These are phyloP conservation scores for Sarcophaga caerulescens DNA, from an alignment of 2,888 invertebrate genomes.

Conservation along the genomic window DNA sequence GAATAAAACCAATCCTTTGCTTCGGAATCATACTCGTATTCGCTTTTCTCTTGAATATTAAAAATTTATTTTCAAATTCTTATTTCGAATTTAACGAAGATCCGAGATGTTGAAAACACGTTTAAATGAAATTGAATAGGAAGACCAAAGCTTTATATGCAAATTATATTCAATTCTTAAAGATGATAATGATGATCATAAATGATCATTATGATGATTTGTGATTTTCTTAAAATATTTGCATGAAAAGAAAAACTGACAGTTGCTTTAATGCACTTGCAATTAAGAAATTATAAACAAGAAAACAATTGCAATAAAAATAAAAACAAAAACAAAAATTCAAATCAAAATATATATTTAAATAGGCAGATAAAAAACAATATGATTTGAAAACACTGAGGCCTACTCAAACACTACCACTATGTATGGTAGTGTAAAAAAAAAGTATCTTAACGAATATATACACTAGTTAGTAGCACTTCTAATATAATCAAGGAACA, in stretches of 20 bases:
- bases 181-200: background rate
- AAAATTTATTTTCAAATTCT: background rate
- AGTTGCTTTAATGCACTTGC: background rate
- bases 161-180: conserved; percentile 22
- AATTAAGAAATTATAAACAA: conserved; percentile 27
- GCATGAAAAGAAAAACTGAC: conserved; percentile 23
- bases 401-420: too few species aligned
- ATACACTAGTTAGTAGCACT: too few species aligned
- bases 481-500: too few species aligned
- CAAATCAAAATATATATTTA: background rate
- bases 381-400: background rate
- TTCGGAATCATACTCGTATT: conserved; percentile 57
- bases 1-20: background rate
- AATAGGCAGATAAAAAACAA: conserved; percentile 9
- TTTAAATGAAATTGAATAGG: conserved; percentile 40
- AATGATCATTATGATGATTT: conserved; percentile 18
- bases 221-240: conserved; percentile 34
- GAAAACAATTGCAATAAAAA: too few species aligned
- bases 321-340: conserved; percentile 14
- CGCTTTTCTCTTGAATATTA: conserved; percentile 11
- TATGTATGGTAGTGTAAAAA: too few species aligned
- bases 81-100: conserved; percentile 6
- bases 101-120: conserved; percentile 32
- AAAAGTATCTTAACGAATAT: too few species aligned
- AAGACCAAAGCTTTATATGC: conserved; percentile 56